These are phyloP conservation scores for Pardosa pseudoannulata DNA, from an alignment of 2,888 invertebrate genomes.

Conservation along the genomic window DNA sequence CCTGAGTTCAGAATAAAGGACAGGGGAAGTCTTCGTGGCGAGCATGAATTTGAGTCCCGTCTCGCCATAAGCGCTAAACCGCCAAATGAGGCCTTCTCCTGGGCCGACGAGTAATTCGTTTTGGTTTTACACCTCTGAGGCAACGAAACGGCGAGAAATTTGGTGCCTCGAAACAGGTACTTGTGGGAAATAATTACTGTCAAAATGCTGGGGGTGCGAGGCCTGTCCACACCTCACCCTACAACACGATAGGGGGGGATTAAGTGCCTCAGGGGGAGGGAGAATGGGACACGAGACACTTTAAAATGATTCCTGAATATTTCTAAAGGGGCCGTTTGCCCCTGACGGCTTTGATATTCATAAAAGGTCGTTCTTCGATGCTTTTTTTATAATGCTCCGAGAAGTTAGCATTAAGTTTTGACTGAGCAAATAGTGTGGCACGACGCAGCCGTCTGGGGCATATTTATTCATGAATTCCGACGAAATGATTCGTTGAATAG, in stretches of 20 bases:
- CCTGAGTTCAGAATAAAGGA: too few species aligned
- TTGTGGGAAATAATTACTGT: constrained; percentile 42
- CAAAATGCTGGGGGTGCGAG: constrained; percentile 3
- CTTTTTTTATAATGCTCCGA: too few species aligned
- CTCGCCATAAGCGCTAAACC: too few species aligned
- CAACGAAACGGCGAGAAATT: constrained; percentile 22
- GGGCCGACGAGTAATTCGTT: neutral
- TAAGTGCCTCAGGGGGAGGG: too few species aligned
- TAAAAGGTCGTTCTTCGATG: neutral
- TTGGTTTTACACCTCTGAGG: neutral
- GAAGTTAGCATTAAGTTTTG: neutral
- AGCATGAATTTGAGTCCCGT: too few species aligned
- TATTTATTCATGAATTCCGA: too few species aligned
- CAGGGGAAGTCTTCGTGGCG: too few species aligned
- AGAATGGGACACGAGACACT: neutral
- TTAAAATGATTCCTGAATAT: neutral
- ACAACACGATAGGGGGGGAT: too few species aligned
- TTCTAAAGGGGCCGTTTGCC: neutral
- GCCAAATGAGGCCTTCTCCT: neutral
- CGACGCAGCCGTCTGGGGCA: neutral
- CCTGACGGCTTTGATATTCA: neutral
- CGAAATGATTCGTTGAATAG: too few species aligned
- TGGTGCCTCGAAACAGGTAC: constrained; percentile 29
- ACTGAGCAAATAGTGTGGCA: neutral
- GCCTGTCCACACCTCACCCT: constrained; percentile 23